Conservation (phyloP, 2,797 vertebrate genomes). For the Menidia menidia region DNA sequence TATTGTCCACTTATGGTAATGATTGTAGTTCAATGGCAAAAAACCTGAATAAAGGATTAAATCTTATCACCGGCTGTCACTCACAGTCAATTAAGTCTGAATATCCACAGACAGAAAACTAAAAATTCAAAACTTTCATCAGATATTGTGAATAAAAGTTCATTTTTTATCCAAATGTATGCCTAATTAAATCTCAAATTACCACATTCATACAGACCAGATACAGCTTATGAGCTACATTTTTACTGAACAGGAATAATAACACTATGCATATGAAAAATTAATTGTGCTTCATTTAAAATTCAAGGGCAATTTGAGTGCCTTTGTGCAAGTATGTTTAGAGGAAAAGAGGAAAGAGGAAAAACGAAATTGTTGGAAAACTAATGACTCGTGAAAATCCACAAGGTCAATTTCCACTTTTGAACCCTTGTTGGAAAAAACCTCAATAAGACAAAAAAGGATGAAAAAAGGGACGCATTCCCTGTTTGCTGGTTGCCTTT, state of each 20-base stretch:
- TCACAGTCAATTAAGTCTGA: neutral
- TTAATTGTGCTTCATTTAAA: neutral
- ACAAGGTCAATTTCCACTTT: constrained; percentile 16
- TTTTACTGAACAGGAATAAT: neutral
- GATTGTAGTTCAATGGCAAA: neutral
- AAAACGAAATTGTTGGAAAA: constrained; percentile 67
- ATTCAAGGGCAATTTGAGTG: neutral
- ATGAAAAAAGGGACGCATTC: constrained; percentile 48
- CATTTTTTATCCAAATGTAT: constrained; percentile 4
- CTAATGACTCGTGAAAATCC: constrained; percentile 6
- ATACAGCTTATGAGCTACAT: neutral
- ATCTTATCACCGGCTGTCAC: neutral
- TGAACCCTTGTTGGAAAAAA: constrained; percentile 5
- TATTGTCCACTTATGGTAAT: neutral
- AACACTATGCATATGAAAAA: neutral
- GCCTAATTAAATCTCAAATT: constrained; percentile 6
- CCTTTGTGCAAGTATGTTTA: neutral
- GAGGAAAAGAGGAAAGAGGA: constrained; percentile 2
- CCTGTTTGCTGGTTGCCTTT: constrained; percentile 42
- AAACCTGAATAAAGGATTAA: too few species aligned
- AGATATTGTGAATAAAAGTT: neutral
- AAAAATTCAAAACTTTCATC: neutral
- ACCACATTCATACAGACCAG: neutral
- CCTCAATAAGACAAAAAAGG: constrained; percentile 24
- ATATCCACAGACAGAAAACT: neutral